Evolutionary conservation across 1,140 invertebrate species (phyloP).

Genomic region (Hypothenemus hampei): DNA sequence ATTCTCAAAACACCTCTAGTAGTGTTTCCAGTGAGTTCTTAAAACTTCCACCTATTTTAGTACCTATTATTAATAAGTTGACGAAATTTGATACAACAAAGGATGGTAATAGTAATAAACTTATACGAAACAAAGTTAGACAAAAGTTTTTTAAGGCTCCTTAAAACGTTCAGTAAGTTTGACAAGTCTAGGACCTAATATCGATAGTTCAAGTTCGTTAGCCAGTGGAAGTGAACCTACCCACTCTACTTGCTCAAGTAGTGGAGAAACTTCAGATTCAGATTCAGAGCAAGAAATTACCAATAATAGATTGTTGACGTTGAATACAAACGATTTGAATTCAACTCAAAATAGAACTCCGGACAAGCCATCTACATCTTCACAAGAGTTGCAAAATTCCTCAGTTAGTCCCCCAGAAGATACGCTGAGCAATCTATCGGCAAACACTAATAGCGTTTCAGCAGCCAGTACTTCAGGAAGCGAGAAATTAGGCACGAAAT

Average conservation of each 20-base stretch:
- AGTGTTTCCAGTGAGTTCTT: conserved; percentile 49
- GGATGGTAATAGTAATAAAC: neutral
- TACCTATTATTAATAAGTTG: conserved; percentile 51
- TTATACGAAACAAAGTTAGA: neutral
- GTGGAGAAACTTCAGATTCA: conserved; percentile 21
- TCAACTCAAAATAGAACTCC: neutral
- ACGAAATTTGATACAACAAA: conserved; percentile 30
- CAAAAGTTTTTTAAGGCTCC: too few species aligned
- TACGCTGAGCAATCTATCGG: conserved; percentile 30
- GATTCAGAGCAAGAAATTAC: conserved; percentile 21
- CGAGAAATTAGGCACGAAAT: conserved; percentile 47
- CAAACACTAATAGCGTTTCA: conserved; percentile 21
- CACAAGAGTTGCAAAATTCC: neutral
- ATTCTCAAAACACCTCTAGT: conserved; percentile 46
- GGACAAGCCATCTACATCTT: neutral
- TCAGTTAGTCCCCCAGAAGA: conserved; percentile 9
- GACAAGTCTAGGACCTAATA: conserved; percentile 60
- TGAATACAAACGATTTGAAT: neutral
- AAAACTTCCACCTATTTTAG: conserved; percentile 63
- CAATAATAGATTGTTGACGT: neutral
- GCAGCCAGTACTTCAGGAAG: conserved; percentile 39
- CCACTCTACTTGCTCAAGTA: conserved; percentile 18
- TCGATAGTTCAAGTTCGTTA: conserved; percentile 61
- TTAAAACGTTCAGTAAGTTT: conserved; percentile 48
- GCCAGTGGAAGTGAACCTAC: conserved; percentile 33